phyloP scores from a whole-genome alignment of 2,888 invertebrate genomes.

The Miltochrista miniata region DNA sequence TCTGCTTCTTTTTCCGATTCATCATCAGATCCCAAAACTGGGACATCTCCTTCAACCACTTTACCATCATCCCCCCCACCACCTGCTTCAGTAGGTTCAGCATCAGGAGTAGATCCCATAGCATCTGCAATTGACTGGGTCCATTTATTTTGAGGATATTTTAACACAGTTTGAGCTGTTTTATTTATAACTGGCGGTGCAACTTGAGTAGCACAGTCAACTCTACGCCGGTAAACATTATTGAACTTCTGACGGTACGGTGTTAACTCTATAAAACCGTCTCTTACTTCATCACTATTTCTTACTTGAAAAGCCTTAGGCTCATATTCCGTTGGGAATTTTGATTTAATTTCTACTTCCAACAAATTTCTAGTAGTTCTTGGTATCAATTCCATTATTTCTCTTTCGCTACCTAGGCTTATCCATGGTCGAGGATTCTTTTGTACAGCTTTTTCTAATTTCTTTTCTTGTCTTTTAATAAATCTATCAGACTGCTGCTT shows the following conservation, averaged over 20 bases:
- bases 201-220: constrained; percentile 84
- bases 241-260: constrained; percentile 83
- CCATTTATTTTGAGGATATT: constrained; percentile 87
- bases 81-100: constrained; percentile 46
- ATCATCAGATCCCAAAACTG: constrained; percentile 46
- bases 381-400: constrained; percentile 82
- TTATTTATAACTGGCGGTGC: constrained; percentile 70
- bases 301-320: constrained; percentile 80
- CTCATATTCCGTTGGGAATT: constrained; percentile 80
- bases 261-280: constrained; percentile 87
- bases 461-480: constrained; percentile 83
- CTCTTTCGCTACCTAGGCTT: constrained; percentile 86
- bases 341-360: constrained; percentile 87
- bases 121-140: constrained; percentile 84
- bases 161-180: constrained; percentile 86
- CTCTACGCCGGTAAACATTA: constrained; percentile 81
- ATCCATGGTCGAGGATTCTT: constrained; percentile 84
- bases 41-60: constrained; percentile 24
- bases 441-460: constrained; percentile 81
- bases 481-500: constrained; percentile 76
- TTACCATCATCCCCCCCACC: constrained; percentile 58
- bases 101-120: constrained; percentile 50
- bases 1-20: constrained; percentile 44
- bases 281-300: constrained; percentile 82
- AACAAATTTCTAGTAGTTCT: constrained; percentile 83